Conservation (phyloP, 2,113 vertebrate species). For the Rhineura floridana region DNA sequence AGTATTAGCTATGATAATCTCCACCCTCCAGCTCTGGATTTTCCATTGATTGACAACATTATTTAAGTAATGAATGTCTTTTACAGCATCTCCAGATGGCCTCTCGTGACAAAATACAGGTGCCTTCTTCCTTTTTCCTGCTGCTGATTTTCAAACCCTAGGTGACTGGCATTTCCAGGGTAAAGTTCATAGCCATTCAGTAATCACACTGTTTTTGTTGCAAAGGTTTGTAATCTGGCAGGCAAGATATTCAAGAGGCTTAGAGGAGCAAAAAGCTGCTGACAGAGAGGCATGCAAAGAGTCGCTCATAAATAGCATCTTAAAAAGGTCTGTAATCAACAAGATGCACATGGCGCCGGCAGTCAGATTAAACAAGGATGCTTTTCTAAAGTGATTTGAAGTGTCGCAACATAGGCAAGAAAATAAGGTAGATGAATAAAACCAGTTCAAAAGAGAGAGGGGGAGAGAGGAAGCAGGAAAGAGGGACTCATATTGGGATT, state of each 20-base stretch:
- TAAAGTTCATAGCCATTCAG: slow-evolving; percentile 66
- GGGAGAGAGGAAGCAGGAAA: not conserved
- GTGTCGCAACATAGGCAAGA: slow-evolving; percentile 35
- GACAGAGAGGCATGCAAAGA: slow-evolving; percentile 62
- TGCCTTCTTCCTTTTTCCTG: not conserved
- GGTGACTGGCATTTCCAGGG: slow-evolving; percentile 47
- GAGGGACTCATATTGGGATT: slow-evolving; percentile 44
- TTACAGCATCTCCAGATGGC: not conserved
- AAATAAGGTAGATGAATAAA: slow-evolving; percentile 63
- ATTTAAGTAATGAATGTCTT: slow-evolving; percentile 3
- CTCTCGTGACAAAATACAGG: slow-evolving; percentile 32
- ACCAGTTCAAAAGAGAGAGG: slow-evolving; percentile 26
- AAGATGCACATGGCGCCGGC: slow-evolving; percentile 53
- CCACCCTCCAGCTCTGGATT: not conserved
- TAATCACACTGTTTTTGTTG: slow-evolving; percentile 58
- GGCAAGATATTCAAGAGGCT: slow-evolving; percentile 65
- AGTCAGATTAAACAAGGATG: slow-evolving; percentile 52
- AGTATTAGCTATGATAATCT: not conserved
- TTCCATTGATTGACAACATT: not conserved
- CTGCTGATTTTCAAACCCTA: slow-evolving; percentile 33
- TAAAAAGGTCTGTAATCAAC: slow-evolving; percentile 71
- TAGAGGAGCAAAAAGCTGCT: slow-evolving; percentile 67
- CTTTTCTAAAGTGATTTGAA: slow-evolving; percentile 57
- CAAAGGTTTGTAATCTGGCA: slow-evolving; percentile 56
- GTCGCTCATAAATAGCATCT: slow-evolving; percentile 63